phyloP scores from a whole-genome alignment of 2,797 vertebrate genomes.

The Falco biarmicus region DNA sequence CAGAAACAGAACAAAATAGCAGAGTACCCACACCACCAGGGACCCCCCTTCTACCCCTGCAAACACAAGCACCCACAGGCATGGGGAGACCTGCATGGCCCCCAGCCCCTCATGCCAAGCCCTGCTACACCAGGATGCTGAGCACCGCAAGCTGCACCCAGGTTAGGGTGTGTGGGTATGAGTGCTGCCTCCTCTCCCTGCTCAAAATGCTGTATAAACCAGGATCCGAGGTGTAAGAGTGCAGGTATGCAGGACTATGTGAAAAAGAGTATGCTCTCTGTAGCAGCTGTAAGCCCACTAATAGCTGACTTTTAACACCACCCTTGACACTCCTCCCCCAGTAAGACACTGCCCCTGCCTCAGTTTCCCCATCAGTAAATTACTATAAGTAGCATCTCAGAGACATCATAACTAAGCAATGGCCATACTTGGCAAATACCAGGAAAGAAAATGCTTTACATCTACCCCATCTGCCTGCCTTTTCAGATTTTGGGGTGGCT shows the following conservation, averaged over 20 bases:
- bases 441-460: neutral
- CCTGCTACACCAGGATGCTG: neutral
- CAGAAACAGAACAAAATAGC: neutral
- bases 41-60: neutral
- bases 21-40: neutral
- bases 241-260: neutral
- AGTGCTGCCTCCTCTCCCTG: accelerated
- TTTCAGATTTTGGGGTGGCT: neutral
- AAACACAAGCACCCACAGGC: neutral
- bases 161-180: accelerated
- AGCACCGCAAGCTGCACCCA: neutral
- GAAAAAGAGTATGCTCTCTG: neutral
- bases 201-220: neutral
- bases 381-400: neutral
- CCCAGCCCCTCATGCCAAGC: neutral
- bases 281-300: neutral
- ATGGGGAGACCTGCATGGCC: accelerated
- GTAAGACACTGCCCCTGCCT: neutral
- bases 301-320: neutral
- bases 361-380: neutral
- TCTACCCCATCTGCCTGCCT: neutral
- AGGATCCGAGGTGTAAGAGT: neutral
- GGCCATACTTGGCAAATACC: neutral
- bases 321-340: accelerated
- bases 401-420: neutral